phyloP scores from a whole-genome alignment of 2,888 invertebrate genomes.

The Latrodectus elegans region DNA sequence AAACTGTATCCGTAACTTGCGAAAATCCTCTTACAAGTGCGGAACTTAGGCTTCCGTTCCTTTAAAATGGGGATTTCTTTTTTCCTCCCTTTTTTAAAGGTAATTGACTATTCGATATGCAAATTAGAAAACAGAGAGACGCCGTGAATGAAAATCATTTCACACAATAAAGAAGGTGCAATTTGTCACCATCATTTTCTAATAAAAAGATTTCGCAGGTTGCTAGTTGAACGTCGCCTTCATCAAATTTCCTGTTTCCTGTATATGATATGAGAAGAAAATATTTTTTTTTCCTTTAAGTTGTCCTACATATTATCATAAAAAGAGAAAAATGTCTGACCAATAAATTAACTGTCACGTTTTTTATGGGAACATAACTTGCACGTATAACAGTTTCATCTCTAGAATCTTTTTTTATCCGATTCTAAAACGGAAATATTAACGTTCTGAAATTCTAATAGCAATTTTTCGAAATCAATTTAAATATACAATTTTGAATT shows the following conservation, averaged over 20 bases:
- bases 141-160: slow-evolving; percentile 48
- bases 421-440: too few relatives aligned
- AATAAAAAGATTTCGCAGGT: slow-evolving; percentile 52
- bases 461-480: too few relatives aligned
- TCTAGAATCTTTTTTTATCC: too few relatives aligned
- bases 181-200: slow-evolving; percentile 67
- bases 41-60: slow-evolving; percentile 48
- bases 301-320: too few relatives aligned
- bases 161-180: slow-evolving; percentile 40
- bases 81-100: slow-evolving; percentile 22
- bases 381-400: too few relatives aligned
- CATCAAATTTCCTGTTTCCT: slow-evolving; percentile 37
- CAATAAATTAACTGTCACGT: too few relatives aligned
- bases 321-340: too few relatives aligned
- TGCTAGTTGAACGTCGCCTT: slow-evolving; percentile 1
- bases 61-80: slow-evolving; percentile 1
- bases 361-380: too few relatives aligned
- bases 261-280: too few relatives aligned
- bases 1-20: slow-evolving; percentile 26
- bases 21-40: slow-evolving; percentile 18
- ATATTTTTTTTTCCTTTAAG: too few relatives aligned
- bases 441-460: too few relatives aligned
- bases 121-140: slow-evolving; percentile 58
- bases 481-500: too few relatives aligned
- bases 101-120: slow-evolving; percentile 62